Percentiles rank a stretch among this genome's conserved stretches.
These are phyloP conservation scores for Phanerotoma sp. DNA, from an alignment of 2,888 invertebrate genomes.

Conservation along the genomic window DNA sequence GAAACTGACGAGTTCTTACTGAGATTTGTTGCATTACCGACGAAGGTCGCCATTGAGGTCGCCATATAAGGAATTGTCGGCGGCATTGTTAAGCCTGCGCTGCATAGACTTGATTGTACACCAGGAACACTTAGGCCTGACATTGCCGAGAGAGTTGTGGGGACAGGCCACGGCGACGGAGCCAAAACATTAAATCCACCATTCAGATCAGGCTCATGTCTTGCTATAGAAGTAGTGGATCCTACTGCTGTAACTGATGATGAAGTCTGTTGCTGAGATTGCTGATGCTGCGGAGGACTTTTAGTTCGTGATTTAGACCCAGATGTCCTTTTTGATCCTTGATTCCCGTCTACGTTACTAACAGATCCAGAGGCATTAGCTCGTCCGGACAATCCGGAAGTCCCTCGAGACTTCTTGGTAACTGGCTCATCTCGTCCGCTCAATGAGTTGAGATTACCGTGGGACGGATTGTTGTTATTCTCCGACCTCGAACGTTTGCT, in stretches of 20 bases:
- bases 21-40: constrained; percentile 54
- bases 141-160: constrained; percentile 45
- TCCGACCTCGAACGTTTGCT: constrained; percentile 54
- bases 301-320: constrained; percentile 30
- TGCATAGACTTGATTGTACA: constrained; percentile 45
- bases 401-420: constrained; percentile 51
- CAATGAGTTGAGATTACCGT: constrained; percentile 54
- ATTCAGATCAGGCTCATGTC: constrained; percentile 22
- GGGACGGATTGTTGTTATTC: constrained; percentile 56
- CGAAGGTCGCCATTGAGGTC: constrained; percentile 55
- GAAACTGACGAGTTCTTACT: constrained; percentile 53
- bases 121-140: constrained; percentile 43
- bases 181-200: constrained; percentile 35
- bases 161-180: constrained; percentile 43
- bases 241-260: constrained; percentile 10
- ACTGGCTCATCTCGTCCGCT: constrained; percentile 47
- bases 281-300: constrained; percentile 29
- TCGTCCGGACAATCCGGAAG: constrained; percentile 31
- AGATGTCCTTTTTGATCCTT: constrained; percentile 22
- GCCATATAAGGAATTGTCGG: constrained; percentile 54
- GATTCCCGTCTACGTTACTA: constrained; percentile 11
- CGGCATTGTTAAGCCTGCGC: constrained; percentile 45
- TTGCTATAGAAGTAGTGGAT: constrained; percentile 8
- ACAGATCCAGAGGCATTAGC: constrained; percentile 21
- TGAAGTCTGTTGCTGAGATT: too few relatives aligned